These are phyloP conservation scores for Mormyrops boulengeri DNA, from an alignment of 2,797 vertebrate genomes.

Conservation along the genomic window DNA sequence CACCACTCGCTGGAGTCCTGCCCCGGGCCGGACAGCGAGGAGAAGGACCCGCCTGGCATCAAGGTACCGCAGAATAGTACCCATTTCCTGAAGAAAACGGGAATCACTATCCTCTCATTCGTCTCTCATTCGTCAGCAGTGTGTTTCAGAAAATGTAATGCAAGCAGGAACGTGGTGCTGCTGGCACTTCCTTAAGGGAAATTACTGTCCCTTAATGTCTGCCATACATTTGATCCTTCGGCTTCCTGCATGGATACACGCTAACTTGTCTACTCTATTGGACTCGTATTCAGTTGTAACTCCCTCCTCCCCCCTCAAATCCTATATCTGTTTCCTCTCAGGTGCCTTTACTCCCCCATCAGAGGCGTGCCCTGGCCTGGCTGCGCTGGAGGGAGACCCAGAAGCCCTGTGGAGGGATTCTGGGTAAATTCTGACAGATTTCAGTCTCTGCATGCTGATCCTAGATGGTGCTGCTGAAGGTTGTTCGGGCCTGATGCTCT, in stretches of 20 bases:
- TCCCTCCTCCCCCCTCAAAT: background rate
- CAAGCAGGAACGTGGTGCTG: background rate
- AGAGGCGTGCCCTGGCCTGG: slow-evolving; percentile 83
- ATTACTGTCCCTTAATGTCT: background rate
- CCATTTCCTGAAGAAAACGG: background rate
- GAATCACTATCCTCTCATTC: background rate
- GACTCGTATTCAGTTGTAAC: background rate
- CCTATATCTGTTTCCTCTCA: slow-evolving; percentile 25
- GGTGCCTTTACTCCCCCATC: slow-evolving; percentile 74
- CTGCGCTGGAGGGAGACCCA: slow-evolving; percentile 88
- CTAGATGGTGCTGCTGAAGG: background rate
- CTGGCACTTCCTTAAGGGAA: background rate
- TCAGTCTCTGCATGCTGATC: background rate
- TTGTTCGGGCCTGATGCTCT: background rate
- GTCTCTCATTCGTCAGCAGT: background rate
- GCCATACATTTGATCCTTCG: background rate
- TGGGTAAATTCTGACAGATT: slow-evolving; percentile 64
- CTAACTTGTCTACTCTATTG: background rate
- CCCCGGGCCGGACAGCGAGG: slow-evolving; percentile 57
- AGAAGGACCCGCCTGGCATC: slow-evolving; percentile 74
- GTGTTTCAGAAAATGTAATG: background rate
- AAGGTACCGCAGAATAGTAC: slow-evolving; percentile 56
- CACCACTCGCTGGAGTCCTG: slow-evolving; percentile 80
- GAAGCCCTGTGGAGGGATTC: slow-evolving; percentile 83
- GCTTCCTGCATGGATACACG: background rate